Percentiles rank a stretch among this genome's conserved stretches.
These are phyloP conservation scores for Amphipyra berbera DNA, from an alignment of 2,888 invertebrate species.

Conservation along the genomic window DNA sequence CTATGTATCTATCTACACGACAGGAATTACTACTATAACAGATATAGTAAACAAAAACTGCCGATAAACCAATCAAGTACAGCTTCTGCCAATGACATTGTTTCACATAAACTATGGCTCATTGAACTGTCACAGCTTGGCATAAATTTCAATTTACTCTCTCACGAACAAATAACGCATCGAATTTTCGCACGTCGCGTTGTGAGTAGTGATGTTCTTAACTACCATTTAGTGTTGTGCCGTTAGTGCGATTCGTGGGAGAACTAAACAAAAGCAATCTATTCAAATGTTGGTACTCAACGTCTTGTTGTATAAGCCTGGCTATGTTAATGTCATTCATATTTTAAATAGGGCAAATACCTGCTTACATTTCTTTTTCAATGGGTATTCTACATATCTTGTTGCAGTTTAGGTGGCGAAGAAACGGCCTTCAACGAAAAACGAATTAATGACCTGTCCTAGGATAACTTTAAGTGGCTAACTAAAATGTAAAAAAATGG, in stretches of 20 bases:
- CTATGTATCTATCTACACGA: no score
- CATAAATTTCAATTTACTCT: constrained; percentile 59
- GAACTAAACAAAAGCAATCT: constrained; percentile 78
- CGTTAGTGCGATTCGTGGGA: constrained; percentile 84
- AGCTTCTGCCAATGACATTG: constrained; percentile 48
- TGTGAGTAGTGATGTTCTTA: constrained; percentile 63
- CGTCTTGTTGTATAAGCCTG: constrained; percentile 8
- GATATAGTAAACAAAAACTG: constrained; percentile 31
- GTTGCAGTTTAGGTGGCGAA: background rate
- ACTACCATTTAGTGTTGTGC: constrained; percentile 74
- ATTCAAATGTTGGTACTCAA: constrained; percentile 69
- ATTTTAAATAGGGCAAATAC: background rate
- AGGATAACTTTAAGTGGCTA: constrained; percentile 10
- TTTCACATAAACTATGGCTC: constrained; percentile 37
- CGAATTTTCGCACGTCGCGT: constrained; percentile 79
- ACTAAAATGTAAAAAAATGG: constrained; percentile 14
- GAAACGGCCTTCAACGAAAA: constrained; percentile 5
- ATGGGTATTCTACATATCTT: background rate
- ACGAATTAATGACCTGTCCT: constrained; percentile 17
- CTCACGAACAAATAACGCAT: constrained; percentile 68
- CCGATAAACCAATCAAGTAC: constrained; percentile 47
- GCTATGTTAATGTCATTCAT: constrained; percentile 25
- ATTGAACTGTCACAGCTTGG: constrained; percentile 39
- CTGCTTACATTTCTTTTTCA: background rate
- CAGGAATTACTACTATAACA: background rate